Percentiles rank a stretch among this genome's conserved stretches.
Evolutionary conservation across 2,888 invertebrate genomes (phyloP).

Genomic region (Temnothorax ravouxi): DNA sequence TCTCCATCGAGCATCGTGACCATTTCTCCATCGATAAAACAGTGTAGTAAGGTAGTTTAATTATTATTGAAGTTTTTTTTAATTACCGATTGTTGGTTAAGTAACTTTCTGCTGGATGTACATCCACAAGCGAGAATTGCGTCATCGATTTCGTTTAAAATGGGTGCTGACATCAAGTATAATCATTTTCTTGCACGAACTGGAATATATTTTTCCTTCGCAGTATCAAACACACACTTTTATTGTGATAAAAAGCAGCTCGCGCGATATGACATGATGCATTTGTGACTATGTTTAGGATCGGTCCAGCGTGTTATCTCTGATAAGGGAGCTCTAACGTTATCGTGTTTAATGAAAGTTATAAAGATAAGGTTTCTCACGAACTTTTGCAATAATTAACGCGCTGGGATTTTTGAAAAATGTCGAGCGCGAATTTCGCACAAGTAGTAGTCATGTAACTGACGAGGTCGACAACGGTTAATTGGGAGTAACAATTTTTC

Average conservation of each 20-base stretch:
- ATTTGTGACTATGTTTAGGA: constrained; percentile 21
- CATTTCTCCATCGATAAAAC: constrained; percentile 34
- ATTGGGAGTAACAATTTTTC: constrained; percentile 51
- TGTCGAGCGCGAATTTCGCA: background rate
- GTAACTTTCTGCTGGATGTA: background rate
- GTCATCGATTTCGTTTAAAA: background rate
- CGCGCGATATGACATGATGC: constrained; percentile 31
- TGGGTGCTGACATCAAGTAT: constrained; percentile 3
- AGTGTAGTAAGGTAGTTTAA: background rate
- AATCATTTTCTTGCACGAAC: constrained; percentile 26
- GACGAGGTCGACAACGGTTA: constrained; percentile 9
- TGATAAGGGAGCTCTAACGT: constrained; percentile 47
- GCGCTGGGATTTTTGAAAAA: background rate
- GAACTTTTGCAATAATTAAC: constrained; percentile 29
- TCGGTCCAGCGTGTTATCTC: constrained; percentile 48
- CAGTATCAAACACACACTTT: constrained; percentile 7
- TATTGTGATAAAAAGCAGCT: constrained; percentile 1
- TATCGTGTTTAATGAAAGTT: constrained; percentile 37
- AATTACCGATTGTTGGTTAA: constrained; percentile 35
- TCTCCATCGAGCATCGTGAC: background rate
- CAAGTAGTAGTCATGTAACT: constrained; percentile 1
- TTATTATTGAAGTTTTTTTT: background rate
- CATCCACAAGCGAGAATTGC: background rate
- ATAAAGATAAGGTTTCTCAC: constrained; percentile 47
- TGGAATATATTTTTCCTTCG: background rate